Base-by-base conservation (phyloP, 2,113 vertebrate species). In the Colossoma macropomum region DNA sequence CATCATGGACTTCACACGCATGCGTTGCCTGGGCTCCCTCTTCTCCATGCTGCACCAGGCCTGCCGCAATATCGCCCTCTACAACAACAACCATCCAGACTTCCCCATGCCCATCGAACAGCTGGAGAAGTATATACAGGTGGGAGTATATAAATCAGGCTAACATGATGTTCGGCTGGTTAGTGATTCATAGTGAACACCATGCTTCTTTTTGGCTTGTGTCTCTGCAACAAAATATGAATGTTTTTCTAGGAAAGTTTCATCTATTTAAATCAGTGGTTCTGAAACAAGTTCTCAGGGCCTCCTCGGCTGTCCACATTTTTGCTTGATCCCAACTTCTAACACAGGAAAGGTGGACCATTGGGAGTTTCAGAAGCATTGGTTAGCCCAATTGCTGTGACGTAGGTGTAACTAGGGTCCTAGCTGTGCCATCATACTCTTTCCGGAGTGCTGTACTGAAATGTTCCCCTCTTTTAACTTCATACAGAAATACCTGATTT, bases 31-130 rank as follows among this genome's bases (percentile, higher is more conserved):
- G 41, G 97, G 98, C 25, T 97, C 98, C 0, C 94, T 99, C 62
- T 99, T 96, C 93, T 99, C 98, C 85, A 99, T 99, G 98, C 62
- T 99, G 91, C 97, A 99, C 91, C 98, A 99, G 89, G 98, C 97
- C 63, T 99, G 98, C 86, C 96, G 98, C 70, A 99, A 99, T 0
- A 95, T 99, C 34, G 97, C 97, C 0, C 96, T 96, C 80, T 99
- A 99, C 93, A 99, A 98, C 1, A 97, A 97, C 91, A 99, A 99
- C 92, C 98, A 99, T 17, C 97, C 97, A 0, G 98, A 99, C 89
- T 99, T 99, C 83, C 97, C 97, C 0, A 99, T 99, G 98, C 98
- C 96, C 88, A 93, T 95, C 0, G 98, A 99, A 69, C 98, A 99
- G 83, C 94, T 99, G 8, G 98, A 99, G 87, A 95, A 95, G 81